Conservation (phyloP, 1,140 invertebrate genomes). For the Hesperophylax magnus region DNA sequence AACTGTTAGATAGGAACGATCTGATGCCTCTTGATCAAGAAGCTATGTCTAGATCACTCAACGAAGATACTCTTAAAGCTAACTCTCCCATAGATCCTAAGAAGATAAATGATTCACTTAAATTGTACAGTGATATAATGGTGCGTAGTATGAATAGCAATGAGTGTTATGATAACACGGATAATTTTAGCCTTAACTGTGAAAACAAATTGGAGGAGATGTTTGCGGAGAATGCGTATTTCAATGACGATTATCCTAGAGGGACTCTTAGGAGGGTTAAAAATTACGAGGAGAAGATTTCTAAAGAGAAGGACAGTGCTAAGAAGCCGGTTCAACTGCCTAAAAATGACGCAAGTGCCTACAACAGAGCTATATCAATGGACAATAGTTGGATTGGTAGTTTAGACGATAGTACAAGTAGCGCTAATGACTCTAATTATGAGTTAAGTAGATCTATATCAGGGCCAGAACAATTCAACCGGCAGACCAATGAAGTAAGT, state of each 20-base stretch:
- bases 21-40: conserved; percentile 55
- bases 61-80: conserved; percentile 64
- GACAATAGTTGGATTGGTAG: conserved; percentile 70
- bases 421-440: conserved; percentile 48
- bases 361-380: conserved; percentile 63
- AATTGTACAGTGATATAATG: conserved; percentile 58
- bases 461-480: conserved; percentile 78
- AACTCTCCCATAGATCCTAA: conserved; percentile 68
- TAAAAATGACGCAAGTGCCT: conserved; percentile 54
- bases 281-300: conserved; percentile 57
- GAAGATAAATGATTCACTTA: too few relatives aligned
- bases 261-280: conserved; percentile 50
- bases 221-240: conserved; percentile 39
- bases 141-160: conserved; percentile 47
- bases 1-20: conserved; percentile 54
- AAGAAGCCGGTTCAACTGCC: conserved; percentile 33
- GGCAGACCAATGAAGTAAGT: conserved; percentile 52
- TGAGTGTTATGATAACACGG: conserved; percentile 38
- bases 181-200: conserved; percentile 55
- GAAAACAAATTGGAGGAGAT: conserved; percentile 55
- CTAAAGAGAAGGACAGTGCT: conserved; percentile 33
- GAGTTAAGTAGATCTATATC: conserved; percentile 77
- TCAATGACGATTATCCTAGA: conserved; percentile 49
- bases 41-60: conserved; percentile 59
- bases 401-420: conserved; percentile 59